A percentile compares a stretch with the other conserved stretches of the same genome.
phyloP scores from a whole-genome alignment of 2,113 vertebrate species.

The Scatophagus argus region DNA sequence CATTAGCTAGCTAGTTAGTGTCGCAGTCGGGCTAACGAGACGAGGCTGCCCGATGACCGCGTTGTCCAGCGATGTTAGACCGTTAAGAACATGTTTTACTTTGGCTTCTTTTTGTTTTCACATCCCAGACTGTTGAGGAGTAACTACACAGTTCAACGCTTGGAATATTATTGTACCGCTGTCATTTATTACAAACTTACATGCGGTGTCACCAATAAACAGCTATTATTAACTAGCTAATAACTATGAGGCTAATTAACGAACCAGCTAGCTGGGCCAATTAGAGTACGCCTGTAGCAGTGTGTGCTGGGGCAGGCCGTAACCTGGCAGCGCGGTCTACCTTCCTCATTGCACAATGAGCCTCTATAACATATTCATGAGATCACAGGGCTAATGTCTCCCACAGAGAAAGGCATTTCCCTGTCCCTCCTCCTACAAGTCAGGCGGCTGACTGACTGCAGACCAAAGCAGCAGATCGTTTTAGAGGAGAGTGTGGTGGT shows the following conservation, averaged over 20 bases:
- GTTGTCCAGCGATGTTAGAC: constrained; percentile 8
- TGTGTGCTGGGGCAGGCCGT: constrained; percentile 32
- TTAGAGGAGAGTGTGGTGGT: constrained; percentile 1
- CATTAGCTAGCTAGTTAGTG: constrained; percentile 36
- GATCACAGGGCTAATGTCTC: constrained; percentile 83
- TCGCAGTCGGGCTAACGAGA: constrained; percentile 66
- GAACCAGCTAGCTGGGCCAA: neutral
- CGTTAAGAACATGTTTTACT: neutral
- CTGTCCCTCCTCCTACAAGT: constrained; percentile 72
- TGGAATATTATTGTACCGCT: neutral
- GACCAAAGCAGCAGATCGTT: constrained; percentile 75
- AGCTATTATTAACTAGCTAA: neutral
- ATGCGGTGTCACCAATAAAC: neutral
- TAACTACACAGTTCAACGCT: neutral
- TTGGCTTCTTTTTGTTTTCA: neutral
- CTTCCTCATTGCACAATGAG: constrained; percentile 82
- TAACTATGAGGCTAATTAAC: neutral
- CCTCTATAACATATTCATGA: constrained; percentile 85
- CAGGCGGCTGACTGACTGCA: constrained; percentile 74
- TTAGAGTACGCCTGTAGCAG: constrained; percentile 7
- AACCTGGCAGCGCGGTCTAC: constrained; percentile 71
- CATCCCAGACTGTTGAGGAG: neutral
- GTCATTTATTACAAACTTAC: neutral
- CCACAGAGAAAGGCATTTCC: constrained; percentile 75
- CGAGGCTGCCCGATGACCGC: constrained; percentile 49